Base-by-base conservation (phyloP, 2,888 invertebrate genomes). In the Drosophila eohydei region DNA sequence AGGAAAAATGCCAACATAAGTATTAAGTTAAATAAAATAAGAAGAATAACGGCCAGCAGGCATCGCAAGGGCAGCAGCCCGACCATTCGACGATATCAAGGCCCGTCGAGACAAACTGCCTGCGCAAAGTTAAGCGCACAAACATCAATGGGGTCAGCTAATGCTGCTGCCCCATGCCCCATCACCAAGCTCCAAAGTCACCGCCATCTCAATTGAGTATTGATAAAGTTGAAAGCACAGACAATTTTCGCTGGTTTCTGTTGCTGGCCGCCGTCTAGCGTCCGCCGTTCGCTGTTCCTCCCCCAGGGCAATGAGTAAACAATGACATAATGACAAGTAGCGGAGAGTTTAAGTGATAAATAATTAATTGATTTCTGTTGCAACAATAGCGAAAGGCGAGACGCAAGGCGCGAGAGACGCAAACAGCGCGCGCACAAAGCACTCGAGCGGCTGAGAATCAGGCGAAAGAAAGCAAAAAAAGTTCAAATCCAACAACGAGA, bases 291-390 rank as follows among this genome's bases (percentile, higher is more conserved):
- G 46, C 3, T 58, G 58, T 34, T 28, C 34, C 57, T n/a, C 70
- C 72, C 87, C 73, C 59, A 44, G 82, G 89, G 81, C 90, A 89
- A 89, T 89, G 91, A 90, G 91, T 89, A 91, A 91, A 91, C 91
- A 92, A 91, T 91, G 92, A 91, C 92, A 91, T 91, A 91, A 91
- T 91, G 92, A 91, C 92, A 92, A 91, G 92, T 90, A 91, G 88
- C 88, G 90, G 90, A 90, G 92, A 90, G 91, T 91, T 92, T 91
- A 91, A 92, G 92, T 90, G 91, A 92, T 91, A 92, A 91, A 92
- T 91, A 91, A 91, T 91, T 91, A 91, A 91, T 91, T 92, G 91
- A 91, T 92, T 92, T 91, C 88, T 90, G 89, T 86, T 84, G 89
- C 89, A 90, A 87, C 90, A 88, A 86, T 78, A 73, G 78, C 79